These are phyloP conservation scores for Stegana nigrithorax DNA, from an alignment of 2,888 invertebrate genomes.

Conservation along the genomic window DNA sequence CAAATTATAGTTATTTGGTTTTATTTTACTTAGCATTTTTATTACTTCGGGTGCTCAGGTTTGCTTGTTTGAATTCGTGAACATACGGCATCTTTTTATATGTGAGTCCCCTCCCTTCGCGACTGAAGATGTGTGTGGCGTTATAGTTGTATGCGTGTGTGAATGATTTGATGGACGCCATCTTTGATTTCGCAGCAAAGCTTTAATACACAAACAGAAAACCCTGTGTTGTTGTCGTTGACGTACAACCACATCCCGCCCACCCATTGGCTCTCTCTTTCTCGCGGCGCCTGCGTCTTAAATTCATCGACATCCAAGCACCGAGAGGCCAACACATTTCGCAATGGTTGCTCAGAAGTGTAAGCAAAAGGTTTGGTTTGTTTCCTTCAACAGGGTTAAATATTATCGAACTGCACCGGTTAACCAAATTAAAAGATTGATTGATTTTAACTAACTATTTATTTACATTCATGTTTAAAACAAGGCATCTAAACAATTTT, in stretches of 20 bases:
- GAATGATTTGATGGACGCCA: constrained; percentile 42
- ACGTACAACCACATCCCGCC: constrained; percentile 28
- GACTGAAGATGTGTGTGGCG: constrained; percentile 2
- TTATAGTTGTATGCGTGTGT: constrained; percentile 23
- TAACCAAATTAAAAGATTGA: too few species aligned
- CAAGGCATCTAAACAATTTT: too few species aligned
- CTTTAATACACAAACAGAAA: constrained; percentile 5
- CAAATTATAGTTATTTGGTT: too few species aligned
- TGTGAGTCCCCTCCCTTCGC: too few species aligned
- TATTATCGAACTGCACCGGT: too few species aligned
- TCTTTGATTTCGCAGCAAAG: constrained; percentile 46
- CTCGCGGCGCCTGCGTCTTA: constrained; percentile 43
- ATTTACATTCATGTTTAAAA: too few species aligned
- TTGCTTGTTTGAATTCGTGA: not conserved
- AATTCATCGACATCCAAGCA: too few species aligned
- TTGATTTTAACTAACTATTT: too few species aligned
- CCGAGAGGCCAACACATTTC: not conserved
- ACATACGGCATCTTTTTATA: too few species aligned
- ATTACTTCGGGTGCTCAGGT: not conserved
- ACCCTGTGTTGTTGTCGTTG: not conserved
- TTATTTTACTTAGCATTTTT: not conserved
- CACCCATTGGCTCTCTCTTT: constrained; percentile 50
- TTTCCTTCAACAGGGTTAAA: too few species aligned
- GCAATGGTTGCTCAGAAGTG: too few species aligned
- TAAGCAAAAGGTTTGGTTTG: too few species aligned